Percentiles rank a stretch among this genome's conserved stretches.
Conservation (phyloP, 2,888 invertebrate species). For the Caenorhabditis sinica region DNA sequence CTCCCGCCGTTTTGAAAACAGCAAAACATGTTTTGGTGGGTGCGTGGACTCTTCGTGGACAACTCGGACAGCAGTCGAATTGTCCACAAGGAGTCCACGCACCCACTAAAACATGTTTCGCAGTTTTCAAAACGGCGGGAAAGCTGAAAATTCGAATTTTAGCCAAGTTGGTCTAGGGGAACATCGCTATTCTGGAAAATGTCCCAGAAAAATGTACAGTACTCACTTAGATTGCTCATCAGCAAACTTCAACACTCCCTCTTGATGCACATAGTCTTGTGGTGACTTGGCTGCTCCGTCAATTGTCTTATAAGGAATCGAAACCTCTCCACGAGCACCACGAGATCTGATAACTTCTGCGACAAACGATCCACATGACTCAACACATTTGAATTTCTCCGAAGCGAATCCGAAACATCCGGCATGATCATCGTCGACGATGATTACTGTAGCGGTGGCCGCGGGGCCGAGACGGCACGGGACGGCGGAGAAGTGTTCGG, state of each 20-base stretch:
- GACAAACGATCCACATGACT: conserved; percentile 85
- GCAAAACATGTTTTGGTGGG: no score
- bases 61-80: no score
- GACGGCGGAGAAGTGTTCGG: conserved; percentile 70
- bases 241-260: conserved; percentile 92
- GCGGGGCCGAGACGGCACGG: conserved; percentile 90
- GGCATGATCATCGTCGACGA: conserved; percentile 98
- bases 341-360: conserved; percentile 73
- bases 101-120: no score
- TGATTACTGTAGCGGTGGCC: conserved; percentile 95
- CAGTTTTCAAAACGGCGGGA: no score
- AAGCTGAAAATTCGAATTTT: no score
- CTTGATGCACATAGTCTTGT: conserved; percentile 90
- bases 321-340: conserved; percentile 94
- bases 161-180: no score
- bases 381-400: conserved; percentile 86
- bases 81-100: no score
- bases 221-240: conserved; percentile 99
- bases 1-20: no score
- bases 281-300: conserved; percentile 90
- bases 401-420: conserved; percentile 95
- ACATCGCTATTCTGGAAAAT: no score
- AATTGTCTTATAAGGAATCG: conserved; percentile 92
- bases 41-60: no score
- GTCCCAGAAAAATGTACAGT: no score